These are phyloP conservation scores for Drosophila burlai DNA, from an alignment of 1,140 invertebrate genomes.

Conservation along the genomic window DNA sequence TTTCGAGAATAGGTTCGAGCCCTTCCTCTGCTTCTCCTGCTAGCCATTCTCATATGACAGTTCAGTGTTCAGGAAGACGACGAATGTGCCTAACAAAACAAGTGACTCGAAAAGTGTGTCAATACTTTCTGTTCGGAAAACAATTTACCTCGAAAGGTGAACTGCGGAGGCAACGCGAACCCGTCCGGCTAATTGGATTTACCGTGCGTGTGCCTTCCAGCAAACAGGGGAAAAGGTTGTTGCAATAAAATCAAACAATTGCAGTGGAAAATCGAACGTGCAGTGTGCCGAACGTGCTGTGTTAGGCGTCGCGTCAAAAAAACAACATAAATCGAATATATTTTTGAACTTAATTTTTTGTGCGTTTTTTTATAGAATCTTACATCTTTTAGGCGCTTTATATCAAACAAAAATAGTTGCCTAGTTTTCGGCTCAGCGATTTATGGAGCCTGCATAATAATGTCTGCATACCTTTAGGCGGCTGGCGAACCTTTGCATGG, in stretches of 20 bases:
- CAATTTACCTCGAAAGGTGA: constrained; percentile 59
- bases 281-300: constrained; percentile 66
- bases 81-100: constrained; percentile 50
- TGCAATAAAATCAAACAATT: constrained; percentile 80
- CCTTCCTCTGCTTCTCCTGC: neutral
- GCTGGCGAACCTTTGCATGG: neutral
- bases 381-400: constrained; percentile 29
- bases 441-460: too few relatives aligned
- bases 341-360: constrained; percentile 1
- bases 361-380: constrained; percentile 10
- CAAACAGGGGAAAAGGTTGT: constrained; percentile 64
- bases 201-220: constrained; percentile 60
- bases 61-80: constrained; percentile 65
- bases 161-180: constrained; percentile 15
- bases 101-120: constrained; percentile 66
- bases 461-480: constrained; percentile 15
- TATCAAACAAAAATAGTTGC: constrained; percentile 3
- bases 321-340: constrained; percentile 7
- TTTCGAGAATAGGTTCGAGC: constrained; percentile 20
- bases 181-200: constrained; percentile 70
- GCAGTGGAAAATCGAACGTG: constrained; percentile 81
- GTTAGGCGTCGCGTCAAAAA: constrained; percentile 47
- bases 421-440: constrained; percentile 28
- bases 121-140: constrained; percentile 67
- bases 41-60: constrained; percentile 31